These are phyloP conservation scores for Cryptomyrus ogoouensis DNA, from an alignment of 2,113 vertebrate species.

Conservation along the genomic window DNA sequence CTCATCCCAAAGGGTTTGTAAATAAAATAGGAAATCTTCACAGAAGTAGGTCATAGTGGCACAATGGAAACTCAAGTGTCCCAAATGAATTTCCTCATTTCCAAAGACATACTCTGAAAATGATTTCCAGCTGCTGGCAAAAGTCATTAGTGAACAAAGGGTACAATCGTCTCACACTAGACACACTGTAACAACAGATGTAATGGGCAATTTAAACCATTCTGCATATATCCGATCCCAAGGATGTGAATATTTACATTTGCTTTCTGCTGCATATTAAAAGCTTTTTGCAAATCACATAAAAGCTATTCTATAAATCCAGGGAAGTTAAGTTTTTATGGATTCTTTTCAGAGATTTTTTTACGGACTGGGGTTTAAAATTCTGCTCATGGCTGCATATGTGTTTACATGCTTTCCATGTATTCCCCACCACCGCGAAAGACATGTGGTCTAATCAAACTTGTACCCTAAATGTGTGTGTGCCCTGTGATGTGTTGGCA, in stretches of 20 bases:
- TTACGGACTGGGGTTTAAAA: background rate
- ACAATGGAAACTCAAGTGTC: background rate
- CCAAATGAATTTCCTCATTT: background rate
- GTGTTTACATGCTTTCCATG: background rate
- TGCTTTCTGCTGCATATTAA: background rate
- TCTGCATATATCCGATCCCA: background rate
- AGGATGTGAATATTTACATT: background rate
- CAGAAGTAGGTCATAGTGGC: constrained; percentile 13
- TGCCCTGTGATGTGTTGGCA: no score
- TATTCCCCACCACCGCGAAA: background rate
- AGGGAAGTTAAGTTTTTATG: background rate
- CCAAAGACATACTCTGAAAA: background rate
- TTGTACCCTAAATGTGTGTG: background rate
- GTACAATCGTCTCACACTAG: background rate
- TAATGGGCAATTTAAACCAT: background rate
- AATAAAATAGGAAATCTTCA: constrained; percentile 18
- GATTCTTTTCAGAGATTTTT: background rate
- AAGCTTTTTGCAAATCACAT: background rate
- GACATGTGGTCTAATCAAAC: background rate
- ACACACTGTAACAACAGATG: background rate
- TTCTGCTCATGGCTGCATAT: background rate
- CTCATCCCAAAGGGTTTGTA: constrained; percentile 14
- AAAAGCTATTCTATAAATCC: background rate
- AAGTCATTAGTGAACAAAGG: background rate
- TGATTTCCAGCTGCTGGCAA: background rate